Base-by-base conservation (phyloP, 2,113 vertebrate genomes). In the Rafetus swinhoei region DNA sequence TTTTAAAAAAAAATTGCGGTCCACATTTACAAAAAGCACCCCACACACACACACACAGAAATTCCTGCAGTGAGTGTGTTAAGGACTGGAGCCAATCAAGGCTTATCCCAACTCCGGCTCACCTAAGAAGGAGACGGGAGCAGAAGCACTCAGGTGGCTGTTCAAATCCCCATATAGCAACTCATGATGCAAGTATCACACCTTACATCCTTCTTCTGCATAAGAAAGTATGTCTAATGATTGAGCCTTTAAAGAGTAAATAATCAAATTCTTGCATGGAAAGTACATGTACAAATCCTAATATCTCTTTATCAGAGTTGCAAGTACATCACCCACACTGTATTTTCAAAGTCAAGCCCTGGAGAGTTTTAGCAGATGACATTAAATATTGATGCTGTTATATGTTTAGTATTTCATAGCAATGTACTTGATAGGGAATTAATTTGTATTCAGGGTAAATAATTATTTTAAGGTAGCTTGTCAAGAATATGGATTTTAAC, bases 391-490 rank as follows among this genome's bases (percentile, higher is more conserved):
- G 81, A 95, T 88, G 83, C 2, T 53, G 60, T 7, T 22, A 24
- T 27, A n/a, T 15, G 76, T 81, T 14, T 45, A 52, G 80, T 87
- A 82, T 83, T 90, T 52, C 56, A 15, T 77, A 25, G 55, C 53
- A 95, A 81, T 80, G 89, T 93, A 89, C 57, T 84, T 87, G 84
- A 90, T 94, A 45, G 79, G 69, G 50, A 92, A 96, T 94, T 95
- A 94, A 97, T 96, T 86, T 84, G 77, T 74, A 72, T 3, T 92
- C 56, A 62, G 76, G 72, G 87, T 88, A 93, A 92, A 76, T 72
- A 85, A 92, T 74, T 80, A 39, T 92, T 83, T 84, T 59, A 85
- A 74, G 57, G 2, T 6, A 19, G 27, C 22, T 82, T 95, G 76
- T 85, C 87, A 91, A 87, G 72, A 19, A 29, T 3, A 74, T 2